These are phyloP conservation scores for Onychomys torridus DNA, from an alignment of 2,797 vertebrate genomes.

Conservation along the genomic window DNA sequence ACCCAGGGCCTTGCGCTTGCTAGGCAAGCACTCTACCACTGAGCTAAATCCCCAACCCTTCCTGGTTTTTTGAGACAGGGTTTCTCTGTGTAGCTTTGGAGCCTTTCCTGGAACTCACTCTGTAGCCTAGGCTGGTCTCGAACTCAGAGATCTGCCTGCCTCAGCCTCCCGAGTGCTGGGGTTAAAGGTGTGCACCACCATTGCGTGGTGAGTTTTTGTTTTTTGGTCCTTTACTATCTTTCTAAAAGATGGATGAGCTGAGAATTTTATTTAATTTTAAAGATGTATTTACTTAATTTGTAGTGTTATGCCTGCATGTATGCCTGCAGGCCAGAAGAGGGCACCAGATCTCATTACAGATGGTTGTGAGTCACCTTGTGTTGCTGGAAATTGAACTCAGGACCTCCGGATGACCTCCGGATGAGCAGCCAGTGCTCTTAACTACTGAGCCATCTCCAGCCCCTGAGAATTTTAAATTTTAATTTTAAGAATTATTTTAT, in stretches of 20 bases:
- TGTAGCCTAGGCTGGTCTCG: no score
- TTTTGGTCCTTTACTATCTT: neutral
- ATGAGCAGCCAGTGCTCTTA: neutral
- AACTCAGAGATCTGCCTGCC: no score
- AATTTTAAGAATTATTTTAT: neutral
- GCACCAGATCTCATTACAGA: neutral
- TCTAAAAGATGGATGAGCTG: neutral
- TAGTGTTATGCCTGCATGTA: neutral
- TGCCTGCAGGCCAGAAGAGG: neutral
- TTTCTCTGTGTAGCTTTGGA: no score
- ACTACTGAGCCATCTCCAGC: neutral
- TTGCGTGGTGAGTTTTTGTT: no score
- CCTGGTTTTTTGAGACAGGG: no score
- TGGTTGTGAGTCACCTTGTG: neutral
- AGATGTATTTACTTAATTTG: neutral
- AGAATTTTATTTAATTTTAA: neutral
- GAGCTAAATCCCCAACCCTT: no score
- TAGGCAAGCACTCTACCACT: no score
- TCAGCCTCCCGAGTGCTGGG: no score
- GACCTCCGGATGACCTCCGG: neutral
- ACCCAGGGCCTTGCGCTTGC: no score
- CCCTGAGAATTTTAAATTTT: neutral
- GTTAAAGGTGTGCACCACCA: no score
- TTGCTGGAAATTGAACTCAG: neutral
- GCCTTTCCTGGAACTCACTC: no score